phyloP scores from a whole-genome alignment of 2,113 vertebrate species.

The Connochaetes taurinus region DNA sequence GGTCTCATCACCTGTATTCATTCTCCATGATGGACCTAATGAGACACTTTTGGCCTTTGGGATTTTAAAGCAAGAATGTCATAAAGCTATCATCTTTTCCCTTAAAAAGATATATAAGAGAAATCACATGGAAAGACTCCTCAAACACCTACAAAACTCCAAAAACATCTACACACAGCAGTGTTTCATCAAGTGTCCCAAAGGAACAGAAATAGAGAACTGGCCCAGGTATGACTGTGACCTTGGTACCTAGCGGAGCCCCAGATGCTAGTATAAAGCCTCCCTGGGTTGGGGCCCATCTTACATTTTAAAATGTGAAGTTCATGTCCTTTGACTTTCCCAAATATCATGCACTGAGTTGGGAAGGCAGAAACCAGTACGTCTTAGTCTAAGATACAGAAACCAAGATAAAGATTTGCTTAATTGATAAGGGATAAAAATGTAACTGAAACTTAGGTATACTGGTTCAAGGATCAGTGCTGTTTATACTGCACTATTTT shows the following conservation, averaged over 20 bases:
- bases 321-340: background rate
- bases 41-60: background rate
- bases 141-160: background rate
- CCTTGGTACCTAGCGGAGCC: background rate
- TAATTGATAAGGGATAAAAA: background rate
- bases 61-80: background rate
- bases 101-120: background rate
- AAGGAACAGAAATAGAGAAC: background rate
- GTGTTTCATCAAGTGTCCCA: background rate
- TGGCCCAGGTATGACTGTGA: background rate
- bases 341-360: background rate
- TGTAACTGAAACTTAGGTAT: background rate
- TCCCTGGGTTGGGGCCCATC: background rate
- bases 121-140: background rate
- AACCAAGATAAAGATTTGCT: background rate
- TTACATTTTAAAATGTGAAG: background rate
- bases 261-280: background rate
- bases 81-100: background rate
- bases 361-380: background rate
- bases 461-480: background rate
- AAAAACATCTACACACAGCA: background rate
- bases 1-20: background rate
- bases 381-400: background rate
- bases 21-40: background rate
- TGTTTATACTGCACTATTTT: background rate